These are phyloP conservation scores for Amblyopsis rosae DNA, from an alignment of 2,113 vertebrate species.

Conservation along the genomic window DNA sequence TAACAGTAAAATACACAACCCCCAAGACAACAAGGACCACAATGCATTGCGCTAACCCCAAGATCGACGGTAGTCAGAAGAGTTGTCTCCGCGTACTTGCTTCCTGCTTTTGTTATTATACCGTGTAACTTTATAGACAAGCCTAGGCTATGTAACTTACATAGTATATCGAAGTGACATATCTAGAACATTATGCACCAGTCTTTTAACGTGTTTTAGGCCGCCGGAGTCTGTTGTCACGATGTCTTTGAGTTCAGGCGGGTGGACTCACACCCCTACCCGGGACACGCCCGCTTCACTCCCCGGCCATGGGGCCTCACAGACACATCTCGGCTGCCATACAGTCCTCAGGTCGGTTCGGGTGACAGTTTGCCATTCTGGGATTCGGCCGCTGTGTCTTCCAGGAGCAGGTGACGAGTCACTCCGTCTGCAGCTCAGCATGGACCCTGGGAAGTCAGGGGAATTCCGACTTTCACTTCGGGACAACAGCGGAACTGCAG, in stretches of 20 bases:
- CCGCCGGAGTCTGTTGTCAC: conserved; percentile 49
- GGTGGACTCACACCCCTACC: conserved; percentile 57
- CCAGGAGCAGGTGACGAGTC: conserved; percentile 74
- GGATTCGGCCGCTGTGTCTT: conserved; percentile 79
- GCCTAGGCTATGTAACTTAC: neutral
- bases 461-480: conserved; percentile 83
- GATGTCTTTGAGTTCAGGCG: conserved; percentile 78
- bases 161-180: neutral
- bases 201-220: conserved; percentile 9
- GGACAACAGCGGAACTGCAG: conserved; percentile 58
- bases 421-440: conserved; percentile 84
- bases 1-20: neutral
- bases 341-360: conserved; percentile 83
- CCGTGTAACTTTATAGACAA: neutral
- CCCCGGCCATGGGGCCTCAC: conserved; percentile 42
- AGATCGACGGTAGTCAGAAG: neutral
- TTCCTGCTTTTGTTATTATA: conserved; percentile 51
- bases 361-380: conserved; percentile 72
- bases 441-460: conserved; percentile 79
- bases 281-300: conserved; percentile 46
- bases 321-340: conserved; percentile 43
- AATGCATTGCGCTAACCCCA: neutral
- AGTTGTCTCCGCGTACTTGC: conserved; percentile 42
- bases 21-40: neutral
- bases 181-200: neutral